phyloP scores from a whole-genome alignment of 2,797 vertebrate genomes.

The Eulemur coronatus region DNA sequence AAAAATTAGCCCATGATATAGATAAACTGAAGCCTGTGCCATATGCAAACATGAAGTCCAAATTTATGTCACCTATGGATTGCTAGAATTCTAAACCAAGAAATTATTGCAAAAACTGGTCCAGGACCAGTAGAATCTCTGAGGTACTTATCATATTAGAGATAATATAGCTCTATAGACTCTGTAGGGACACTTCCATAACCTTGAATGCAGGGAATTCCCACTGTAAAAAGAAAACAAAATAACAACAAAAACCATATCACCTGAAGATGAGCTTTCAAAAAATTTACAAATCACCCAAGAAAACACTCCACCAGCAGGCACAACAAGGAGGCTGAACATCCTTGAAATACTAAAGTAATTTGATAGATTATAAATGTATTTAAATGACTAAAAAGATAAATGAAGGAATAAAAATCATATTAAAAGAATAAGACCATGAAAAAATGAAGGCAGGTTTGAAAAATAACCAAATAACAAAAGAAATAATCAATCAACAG shows the following conservation, averaged over 20 bases:
- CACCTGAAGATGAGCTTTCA: not conserved
- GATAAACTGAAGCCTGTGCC: not conserved
- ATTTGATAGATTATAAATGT: not conserved
- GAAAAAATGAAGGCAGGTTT: not conserved
- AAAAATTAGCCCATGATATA: not conserved
- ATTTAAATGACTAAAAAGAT: not conserved
- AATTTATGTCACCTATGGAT: not conserved
- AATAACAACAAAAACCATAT: conserved; percentile 60
- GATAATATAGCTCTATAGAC: not conserved
- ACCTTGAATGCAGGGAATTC: not conserved
- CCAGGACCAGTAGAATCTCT: not conserved
- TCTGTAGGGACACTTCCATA: not conserved
- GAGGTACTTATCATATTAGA: not conserved
- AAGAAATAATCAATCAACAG: not conserved
- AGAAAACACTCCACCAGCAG: not conserved
- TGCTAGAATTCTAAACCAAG: not conserved
- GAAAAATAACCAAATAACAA: not conserved
- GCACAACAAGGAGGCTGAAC: not conserved
- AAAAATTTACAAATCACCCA: not conserved
- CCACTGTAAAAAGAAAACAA: not conserved
- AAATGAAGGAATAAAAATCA: not conserved
- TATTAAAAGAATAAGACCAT: not conserved
- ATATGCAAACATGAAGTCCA: not conserved
- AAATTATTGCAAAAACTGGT: not conserved
- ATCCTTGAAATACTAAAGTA: not conserved